phyloP scores from a whole-genome alignment of 2,888 invertebrate species.

The Orthosia gracilis region DNA sequence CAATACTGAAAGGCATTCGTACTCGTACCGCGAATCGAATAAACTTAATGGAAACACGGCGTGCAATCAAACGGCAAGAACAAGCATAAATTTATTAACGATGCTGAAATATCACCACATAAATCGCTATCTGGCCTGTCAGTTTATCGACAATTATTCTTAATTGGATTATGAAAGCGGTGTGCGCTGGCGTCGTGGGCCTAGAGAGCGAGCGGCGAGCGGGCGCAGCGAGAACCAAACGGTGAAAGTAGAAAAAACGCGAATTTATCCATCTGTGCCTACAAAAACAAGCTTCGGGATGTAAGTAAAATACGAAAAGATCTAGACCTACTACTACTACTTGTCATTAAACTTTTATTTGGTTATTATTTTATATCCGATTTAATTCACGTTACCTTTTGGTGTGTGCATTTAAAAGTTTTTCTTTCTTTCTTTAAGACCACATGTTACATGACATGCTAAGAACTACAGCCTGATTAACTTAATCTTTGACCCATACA shows the following conservation, averaged over 20 bases:
- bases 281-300: no score
- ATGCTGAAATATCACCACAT: conserved; percentile 90
- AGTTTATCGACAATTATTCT: conserved; percentile 91
- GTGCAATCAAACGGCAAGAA: conserved; percentile 89
- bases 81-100: conserved; percentile 91
- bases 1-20: conserved; percentile 79
- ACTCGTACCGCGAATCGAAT: conserved; percentile 82
- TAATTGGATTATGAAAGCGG: conserved; percentile 91
- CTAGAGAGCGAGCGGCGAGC: conserved; percentile 68
- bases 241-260: neutral
- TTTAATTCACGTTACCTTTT: no score
- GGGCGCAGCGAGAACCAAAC: neutral
- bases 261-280: no score
- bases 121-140: conserved; percentile 89
- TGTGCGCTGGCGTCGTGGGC: conserved; percentile 74
- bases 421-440: no score
- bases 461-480: no score
- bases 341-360: no score
- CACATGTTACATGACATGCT: no score
- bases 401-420: no score
- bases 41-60: conserved; percentile 86
- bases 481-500: neutral
- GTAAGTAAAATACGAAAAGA: no score
- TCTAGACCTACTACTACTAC: no score
- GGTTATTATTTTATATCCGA: no score